Evolutionary conservation across 2,888 invertebrate genomes (phyloP), one percentile per base, ranked within the genome.

Genomic region (Xestobium rufovillosum): DNA sequence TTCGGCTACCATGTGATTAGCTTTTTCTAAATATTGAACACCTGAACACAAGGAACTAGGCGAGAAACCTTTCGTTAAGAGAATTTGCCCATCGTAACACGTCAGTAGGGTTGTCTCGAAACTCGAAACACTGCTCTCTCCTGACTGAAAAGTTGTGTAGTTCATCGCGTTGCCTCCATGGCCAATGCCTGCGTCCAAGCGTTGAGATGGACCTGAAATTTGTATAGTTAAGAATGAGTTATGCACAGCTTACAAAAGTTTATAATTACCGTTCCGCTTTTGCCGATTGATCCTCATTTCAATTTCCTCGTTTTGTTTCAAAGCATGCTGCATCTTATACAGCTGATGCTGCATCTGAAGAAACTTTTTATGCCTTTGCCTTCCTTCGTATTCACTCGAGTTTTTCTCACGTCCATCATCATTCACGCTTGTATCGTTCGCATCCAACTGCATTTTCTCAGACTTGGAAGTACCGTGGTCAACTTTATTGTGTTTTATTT

Each of bases 81-180:
- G 60, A 43, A 85, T 82, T 45, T 79, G 76, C 0, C 84, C 82
- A 48, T 78, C 76, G 52, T 84, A 88, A 57, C 88, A 89, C 31
- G 75, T 74, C 38, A 83, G 67, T 17, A 89, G 66, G 42, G 76
- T 80, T 36, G 76, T 82, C 66, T 88, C 88, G 61, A 88, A 88
- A 61, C 87, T 87, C 0, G 87, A 87, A n/a, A 80, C 74, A 3
- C 83, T 82, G 36, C 74, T 76, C 36, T 80, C 80, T 39, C 74
- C 71, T 4, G 67, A 57, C 11, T 49, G 48, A 3, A 65, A 60
- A 25, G 67, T 60, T 1, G 76, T 71, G 34, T 65, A 66, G 52
- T 83, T 81, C 14, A 46, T 33, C 8, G 74, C 73, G 63, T 83
- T 85, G 3, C 86, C 86, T 3, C 86, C 86, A 55, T 86, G 86